Conservation (phyloP, 2,797 vertebrate species). For the Jordanella pulchra region DNA sequence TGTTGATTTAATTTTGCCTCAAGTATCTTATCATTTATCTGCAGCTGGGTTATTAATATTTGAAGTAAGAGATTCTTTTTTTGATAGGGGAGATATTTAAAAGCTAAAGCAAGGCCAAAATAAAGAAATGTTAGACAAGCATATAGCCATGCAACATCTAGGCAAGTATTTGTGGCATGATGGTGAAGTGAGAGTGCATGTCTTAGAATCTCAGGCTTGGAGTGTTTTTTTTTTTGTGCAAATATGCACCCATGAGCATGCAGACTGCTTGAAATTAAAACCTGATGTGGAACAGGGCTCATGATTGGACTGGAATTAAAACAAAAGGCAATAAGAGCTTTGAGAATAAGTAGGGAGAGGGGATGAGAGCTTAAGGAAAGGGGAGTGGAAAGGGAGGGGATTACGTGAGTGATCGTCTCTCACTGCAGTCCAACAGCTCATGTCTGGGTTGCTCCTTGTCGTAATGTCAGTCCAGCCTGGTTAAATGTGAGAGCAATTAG, state of each 20-base stretch:
- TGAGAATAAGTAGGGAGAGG: conserved; percentile 18
- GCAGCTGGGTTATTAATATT: conserved; percentile 54
- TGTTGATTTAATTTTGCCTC: conserved; percentile 28
- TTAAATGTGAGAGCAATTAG: conserved; percentile 79
- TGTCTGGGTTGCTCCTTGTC: conserved; percentile 66
- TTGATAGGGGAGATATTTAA: conserved; percentile 57
- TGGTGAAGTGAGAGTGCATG: conserved; percentile 19
- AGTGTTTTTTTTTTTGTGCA: conserved; percentile 39
- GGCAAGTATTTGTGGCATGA: conserved; percentile 23
- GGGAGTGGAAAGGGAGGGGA: conserved; percentile 36
- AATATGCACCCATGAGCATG: conserved; percentile 42
- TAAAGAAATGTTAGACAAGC: conserved; percentile 58
- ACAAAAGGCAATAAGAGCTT: conserved; percentile 66
- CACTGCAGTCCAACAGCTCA: conserved; percentile 42
- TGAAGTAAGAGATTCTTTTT: conserved; percentile 50
- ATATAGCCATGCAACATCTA: conserved; percentile 41
- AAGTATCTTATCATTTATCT: conserved; percentile 50
- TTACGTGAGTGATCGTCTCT: conserved; percentile 46
- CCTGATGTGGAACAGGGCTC: conserved; percentile 66
- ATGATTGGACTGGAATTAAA: conserved; percentile 74
- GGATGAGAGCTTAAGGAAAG: conserved; percentile 19
- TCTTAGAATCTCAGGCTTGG: conserved; percentile 22
- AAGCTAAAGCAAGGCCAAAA: conserved; percentile 53
- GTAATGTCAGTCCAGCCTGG: conserved; percentile 68
- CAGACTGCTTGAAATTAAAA: conserved; percentile 74